Evolutionary conservation across 2,888 invertebrate genomes (phyloP), one percentile per base, ranked within the genome.

Genomic region (Dasypolia templi): DNA sequence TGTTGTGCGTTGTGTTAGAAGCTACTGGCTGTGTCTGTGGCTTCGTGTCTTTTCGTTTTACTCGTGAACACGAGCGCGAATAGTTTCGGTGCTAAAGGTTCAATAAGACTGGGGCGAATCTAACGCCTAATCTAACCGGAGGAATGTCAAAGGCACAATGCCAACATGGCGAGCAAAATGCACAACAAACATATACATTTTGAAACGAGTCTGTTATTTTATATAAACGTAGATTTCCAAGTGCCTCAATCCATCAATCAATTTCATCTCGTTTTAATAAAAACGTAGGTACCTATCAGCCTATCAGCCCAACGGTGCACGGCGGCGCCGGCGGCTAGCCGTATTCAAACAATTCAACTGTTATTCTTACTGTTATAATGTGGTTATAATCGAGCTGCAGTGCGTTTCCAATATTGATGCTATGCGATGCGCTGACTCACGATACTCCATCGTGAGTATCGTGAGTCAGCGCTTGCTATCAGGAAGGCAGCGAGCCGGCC

Each of bases 241-340:
- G 26, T 44, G 49, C 66, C 22, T 66, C 51, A 59, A 26, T 59
- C 75, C 44, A 65, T 61, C 70, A 56, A 76, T 77, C 77, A 76
- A 39, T 51, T 42, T 51, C 29, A 66, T 49, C 29, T 53, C n/a
- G 29, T 46, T 53, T 53, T n/a, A 75, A 67, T 67, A 66, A 75
- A 75, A 53, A 59, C 55, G 29, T 39, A 22, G 17, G 29, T 32
- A 72, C 22, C 17, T 53, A 49, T 56, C 69, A 55, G 69, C 49
- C 11, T 39, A 51, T 39, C 73, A n/a, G n/a, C n/a, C n/a, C n/a
- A n/a, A n/a, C n/a, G n/a, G n/a, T n/a, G n/a, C n/a, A 22, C 22
- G 49, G 4, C 49, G 6, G 46, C 0, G 32, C 22, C 22, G n/a
- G 35, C 42, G 32, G 32, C 42, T 32, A 29, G 17, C 29, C 32